Conservation (phyloP, 2,888 invertebrate genomes). For the Ashinkailepas kermadecensis region DNA sequence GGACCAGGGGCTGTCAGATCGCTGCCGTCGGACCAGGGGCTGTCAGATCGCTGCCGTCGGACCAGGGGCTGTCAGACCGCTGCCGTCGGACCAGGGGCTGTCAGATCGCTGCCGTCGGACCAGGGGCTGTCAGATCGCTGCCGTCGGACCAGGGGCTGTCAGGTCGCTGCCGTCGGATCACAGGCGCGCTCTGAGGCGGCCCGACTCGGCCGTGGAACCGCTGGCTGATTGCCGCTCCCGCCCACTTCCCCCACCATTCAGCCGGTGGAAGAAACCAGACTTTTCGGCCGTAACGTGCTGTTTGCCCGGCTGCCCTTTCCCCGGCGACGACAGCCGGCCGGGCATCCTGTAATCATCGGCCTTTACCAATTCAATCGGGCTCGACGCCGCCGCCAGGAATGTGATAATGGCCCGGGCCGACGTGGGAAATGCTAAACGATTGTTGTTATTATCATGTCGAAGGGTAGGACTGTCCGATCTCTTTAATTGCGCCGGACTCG, state of each 20-base stretch:
- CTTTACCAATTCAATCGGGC: constrained; percentile 17
- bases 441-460: constrained; percentile 19
- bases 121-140: too few species aligned
- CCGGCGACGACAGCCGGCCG: neutral
- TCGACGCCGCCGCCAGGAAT: neutral
- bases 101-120: too few species aligned
- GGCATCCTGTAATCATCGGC: constrained; percentile 16
- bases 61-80: too few species aligned
- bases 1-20: too few species aligned
- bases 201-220: too few species aligned
- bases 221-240: neutral
- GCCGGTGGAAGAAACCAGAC: neutral
- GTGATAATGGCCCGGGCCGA: constrained; percentile 5
- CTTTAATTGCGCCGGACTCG: constrained; percentile 17
- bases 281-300: constrained; percentile 7
- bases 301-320: neutral
- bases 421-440: constrained; percentile 20
- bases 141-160: too few species aligned
- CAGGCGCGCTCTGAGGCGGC: too few species aligned
- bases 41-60: too few species aligned
- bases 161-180: too few species aligned
- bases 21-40: too few species aligned
- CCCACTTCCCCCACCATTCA: neutral
- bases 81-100: too few species aligned
- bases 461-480: constrained; percentile 13